Evolutionary conservation across 2,888 invertebrate genomes (phyloP), one percentile per base, ranked within the genome.

Genomic region (Phyto melanocephala): DNA sequence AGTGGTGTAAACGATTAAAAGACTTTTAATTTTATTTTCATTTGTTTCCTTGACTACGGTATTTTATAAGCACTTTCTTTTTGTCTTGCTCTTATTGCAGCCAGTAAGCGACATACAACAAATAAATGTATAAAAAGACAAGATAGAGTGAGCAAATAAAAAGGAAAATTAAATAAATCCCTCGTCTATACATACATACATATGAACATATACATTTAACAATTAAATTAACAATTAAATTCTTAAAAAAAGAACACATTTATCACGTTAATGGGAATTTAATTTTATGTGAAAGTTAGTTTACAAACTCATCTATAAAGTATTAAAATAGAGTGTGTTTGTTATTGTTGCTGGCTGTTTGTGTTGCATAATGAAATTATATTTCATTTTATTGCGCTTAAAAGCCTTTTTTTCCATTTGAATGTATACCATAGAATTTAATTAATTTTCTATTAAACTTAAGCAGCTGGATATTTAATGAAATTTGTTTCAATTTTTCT

Each of bases 1-100:
- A 58, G 71, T 79, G 78, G 71, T 72, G 71, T 72, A 79, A 79
- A 71, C 78, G 78, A 79, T 79, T 79, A 65, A 79, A 79, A 65
- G 70, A 35, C 47, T 79, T 72, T 71, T 71, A 65, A 68, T 76
- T 68, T 76, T 76, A 76, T 76, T 76, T 76, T 67, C 76, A 60
- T 67, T 56, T 47, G n/a, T 60, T 76, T 50, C 40, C 58, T 40
- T 67, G 50, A 20, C 20, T 67, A 45, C n/a, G 15, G 33, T 60
- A 50, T 54, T 67, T 35, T 35, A 11, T 10, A 20, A n/a, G n/a
- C n/a, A n/a, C 8, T 58, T 45, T 60, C 37, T 47, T 47, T 2
- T 2, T 10, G 7, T 60, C 50, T 33, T 62, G 17, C 17, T n/a
- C 40, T 6, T 60, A 47, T 62, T 35, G 76, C 54, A 62, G 3